phyloP scores from a whole-genome alignment of 2,888 invertebrate genomes.

The Ditula angustiorana region DNA sequence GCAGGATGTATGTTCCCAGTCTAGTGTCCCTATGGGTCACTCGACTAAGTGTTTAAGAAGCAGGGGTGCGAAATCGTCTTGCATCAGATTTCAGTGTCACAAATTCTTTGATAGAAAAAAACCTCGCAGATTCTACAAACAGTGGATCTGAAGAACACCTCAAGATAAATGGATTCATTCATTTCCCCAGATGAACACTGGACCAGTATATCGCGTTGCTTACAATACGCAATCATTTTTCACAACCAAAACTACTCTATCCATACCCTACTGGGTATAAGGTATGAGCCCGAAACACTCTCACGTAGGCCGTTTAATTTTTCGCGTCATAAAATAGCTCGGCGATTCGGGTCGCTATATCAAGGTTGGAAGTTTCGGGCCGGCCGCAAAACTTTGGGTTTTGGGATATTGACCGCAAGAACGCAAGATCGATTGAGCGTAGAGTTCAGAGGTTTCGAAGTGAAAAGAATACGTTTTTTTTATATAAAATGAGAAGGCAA shows the following conservation, averaged over 20 bases:
- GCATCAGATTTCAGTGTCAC: too few species aligned
- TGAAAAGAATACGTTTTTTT: neutral
- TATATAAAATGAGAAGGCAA: too few species aligned
- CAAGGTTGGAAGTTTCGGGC: neutral
- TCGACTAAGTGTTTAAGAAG: too few species aligned
- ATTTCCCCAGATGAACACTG: neutral
- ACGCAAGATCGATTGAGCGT: neutral
- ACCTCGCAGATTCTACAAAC: too few species aligned
- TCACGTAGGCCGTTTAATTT: slow-evolving; percentile 43
- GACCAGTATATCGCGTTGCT: neutral
- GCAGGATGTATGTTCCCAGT: too few species aligned
- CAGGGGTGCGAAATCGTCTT: too few species aligned
- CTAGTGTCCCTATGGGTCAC: too few species aligned
- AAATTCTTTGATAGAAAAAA: too few species aligned
- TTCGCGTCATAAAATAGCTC: slow-evolving; percentile 44
- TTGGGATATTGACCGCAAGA: slow-evolving; percentile 1
- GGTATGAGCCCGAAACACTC: neutral
- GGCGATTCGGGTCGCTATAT: slow-evolving; percentile 26
- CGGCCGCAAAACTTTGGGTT: neutral
- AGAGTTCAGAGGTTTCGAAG: neutral
- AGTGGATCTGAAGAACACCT: too few species aligned
- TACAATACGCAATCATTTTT: slow-evolving; percentile 5
- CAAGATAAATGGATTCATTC: neutral
- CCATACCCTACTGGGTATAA: too few species aligned
- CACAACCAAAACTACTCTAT: neutral